Evolutionary conservation across 2,888 invertebrate genomes (phyloP), one percentile per base, ranked within the genome.

Genomic region (Masnerella sp.): DNA sequence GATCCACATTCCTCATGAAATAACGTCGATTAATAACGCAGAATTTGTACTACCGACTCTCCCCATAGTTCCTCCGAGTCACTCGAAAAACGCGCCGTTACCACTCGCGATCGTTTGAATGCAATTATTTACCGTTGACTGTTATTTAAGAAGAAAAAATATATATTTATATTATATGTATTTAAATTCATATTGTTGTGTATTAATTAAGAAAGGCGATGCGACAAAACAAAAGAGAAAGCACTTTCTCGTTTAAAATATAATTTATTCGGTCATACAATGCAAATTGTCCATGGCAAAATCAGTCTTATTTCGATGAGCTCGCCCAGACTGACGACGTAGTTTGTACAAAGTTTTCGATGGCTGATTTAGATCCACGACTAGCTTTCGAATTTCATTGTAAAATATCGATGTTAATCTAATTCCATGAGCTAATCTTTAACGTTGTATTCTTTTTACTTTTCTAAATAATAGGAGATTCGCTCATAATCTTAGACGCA

Each of bases 51-150:
- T 20, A 69, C 43, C 34, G 20, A 51, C 36, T 51, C 45, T 54
- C 38, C 68, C 62, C 30, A 62, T 62, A 62, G 69, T 69, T 69
- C 69, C 69, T 69, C 54, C 7, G 36, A 22, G 36, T 69, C 61
- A 62, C 59, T 68, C 20, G 7, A 56, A 54, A 42, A 36, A 56
- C 40, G 45, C 61, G 45, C 68, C 42, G 51, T 51, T 51, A 34
- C 28, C 45, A 59, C 51, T 47, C 47, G 59, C 49, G 56, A 70
- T 70, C 56, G 56, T 70, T 70, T 54, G 36, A 70, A 70, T 62
- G 51, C 52, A 71, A 72, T 72, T 72, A 61, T 61, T 67, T 67
- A 67, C 52, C 67, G 67, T 72, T 72, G 61, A 67, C 54, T 67
- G 61, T 72, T 72, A 67, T 69, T 62, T 69, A 64, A 64, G 40